Conservation (phyloP, 1,140 invertebrate species). For the Semibalanus balanoides region DNA sequence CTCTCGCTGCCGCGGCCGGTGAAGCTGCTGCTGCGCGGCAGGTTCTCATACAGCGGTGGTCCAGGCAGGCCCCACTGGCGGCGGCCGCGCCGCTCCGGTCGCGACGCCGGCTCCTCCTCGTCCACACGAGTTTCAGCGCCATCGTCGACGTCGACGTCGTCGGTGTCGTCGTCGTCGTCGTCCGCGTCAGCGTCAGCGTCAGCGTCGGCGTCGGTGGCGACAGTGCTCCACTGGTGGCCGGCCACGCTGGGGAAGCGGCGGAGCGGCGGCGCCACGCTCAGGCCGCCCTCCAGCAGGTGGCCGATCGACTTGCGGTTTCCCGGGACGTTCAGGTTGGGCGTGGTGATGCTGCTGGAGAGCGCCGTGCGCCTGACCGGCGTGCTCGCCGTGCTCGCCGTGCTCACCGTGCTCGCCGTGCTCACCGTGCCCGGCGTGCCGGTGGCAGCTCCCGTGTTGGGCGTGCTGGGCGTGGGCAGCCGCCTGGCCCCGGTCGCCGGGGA, state of each 20-base stretch:
- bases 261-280: neutral
- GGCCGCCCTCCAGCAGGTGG: neutral
- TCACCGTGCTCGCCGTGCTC: neutral
- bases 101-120: neutral
- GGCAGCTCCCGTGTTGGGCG: too few species aligned
- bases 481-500: too few species aligned
- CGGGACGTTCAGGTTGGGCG: constrained; percentile 15
- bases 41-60: neutral
- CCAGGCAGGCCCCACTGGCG: neutral
- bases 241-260: neutral
- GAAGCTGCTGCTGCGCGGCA: constrained; percentile 4
- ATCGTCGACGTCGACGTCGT: neutral
- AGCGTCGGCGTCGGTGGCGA: neutral
- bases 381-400: neutral
- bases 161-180: neutral
- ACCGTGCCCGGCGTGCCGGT: too few species aligned
- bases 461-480: too few species aligned
- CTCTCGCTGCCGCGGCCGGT: neutral
- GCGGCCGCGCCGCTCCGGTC: neutral
- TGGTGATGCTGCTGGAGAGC: neutral
- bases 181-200: too few species aligned
- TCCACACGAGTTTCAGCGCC: neutral
- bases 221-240: neutral
- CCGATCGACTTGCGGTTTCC: constrained; percentile 15
- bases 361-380: neutral